Conservation (phyloP, 2,888 invertebrate genomes). For the Chrysopilus asiliformis region DNA sequence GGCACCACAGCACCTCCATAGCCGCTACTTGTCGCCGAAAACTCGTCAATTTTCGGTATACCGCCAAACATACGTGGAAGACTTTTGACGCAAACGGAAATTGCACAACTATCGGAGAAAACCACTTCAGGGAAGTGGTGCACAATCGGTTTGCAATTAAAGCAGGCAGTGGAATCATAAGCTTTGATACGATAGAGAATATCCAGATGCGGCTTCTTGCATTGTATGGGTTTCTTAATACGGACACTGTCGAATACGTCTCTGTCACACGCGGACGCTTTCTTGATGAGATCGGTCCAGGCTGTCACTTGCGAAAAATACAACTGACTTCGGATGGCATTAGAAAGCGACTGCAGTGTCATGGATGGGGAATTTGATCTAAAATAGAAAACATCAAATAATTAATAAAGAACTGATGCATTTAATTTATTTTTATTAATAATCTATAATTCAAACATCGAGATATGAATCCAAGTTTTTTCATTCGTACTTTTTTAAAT, state of each 20-base stretch:
- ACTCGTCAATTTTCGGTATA: conserved; percentile 42
- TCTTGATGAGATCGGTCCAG: conserved; percentile 48
- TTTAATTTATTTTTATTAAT: too few relatives aligned
- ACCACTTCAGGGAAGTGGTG: conserved; percentile 36
- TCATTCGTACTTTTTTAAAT: background rate
- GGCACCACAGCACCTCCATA: conserved; percentile 4
- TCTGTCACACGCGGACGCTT: conserved; percentile 24
- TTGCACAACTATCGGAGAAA: conserved; percentile 30
- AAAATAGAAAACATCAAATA: background rate
- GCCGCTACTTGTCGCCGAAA: conserved; percentile 2
- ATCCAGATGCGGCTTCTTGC: conserved; percentile 29
- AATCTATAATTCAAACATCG: too few relatives aligned
- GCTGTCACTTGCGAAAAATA: conserved; percentile 95
- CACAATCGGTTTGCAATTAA: conserved; percentile 32
- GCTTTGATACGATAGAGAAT: conserved; percentile 34
- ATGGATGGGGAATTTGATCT: conserved; percentile 47
- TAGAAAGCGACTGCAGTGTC: conserved; percentile 60
- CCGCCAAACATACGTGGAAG: conserved; percentile 60
- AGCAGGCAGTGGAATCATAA: conserved; percentile 29
- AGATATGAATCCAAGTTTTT: too few relatives aligned
- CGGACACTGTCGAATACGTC: conserved; percentile 36
- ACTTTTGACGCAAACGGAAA: conserved; percentile 45
- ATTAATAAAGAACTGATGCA: background rate
- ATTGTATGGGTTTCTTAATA: conserved; percentile 19
- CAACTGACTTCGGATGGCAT: conserved; percentile 86